Evolutionary conservation across 2,797 vertebrate species (phyloP).

Genomic region (Crenuchus spilurus): DNA sequence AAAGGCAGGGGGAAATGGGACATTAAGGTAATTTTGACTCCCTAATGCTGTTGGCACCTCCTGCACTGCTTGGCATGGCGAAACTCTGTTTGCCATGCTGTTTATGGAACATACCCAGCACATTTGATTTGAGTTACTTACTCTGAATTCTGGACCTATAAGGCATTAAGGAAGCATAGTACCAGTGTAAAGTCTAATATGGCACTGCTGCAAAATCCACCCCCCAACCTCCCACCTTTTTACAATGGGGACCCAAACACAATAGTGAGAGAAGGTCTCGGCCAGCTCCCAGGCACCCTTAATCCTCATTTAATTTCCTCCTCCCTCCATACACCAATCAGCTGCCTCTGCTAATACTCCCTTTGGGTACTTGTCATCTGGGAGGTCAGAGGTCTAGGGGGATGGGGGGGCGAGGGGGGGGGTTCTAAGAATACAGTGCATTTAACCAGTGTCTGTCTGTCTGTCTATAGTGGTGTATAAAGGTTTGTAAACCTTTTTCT

Average conservation of each 20-base stretch:
- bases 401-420: background rate
- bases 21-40: conserved; percentile 75
- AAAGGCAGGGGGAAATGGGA: conserved; percentile 75
- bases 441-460: conserved; percentile 15
- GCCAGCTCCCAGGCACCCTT: conserved; percentile 53
- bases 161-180: background rate
- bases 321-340: conserved; percentile 59
- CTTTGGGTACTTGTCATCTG: conserved; percentile 49
- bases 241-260: conserved; percentile 24
- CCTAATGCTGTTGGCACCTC: background rate
- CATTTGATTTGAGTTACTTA: conserved; percentile 1
- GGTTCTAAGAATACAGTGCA: conserved; percentile 38
- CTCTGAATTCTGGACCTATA: background rate
- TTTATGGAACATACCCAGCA: background rate
- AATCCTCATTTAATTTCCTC: conserved; percentile 85
- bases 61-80: background rate
- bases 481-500: background rate
- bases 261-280: conserved; percentile 38
- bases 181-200: conserved; percentile 25
- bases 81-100: background rate
- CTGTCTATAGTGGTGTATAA: background rate
- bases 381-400: conserved; percentile 46
- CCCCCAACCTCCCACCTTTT: background rate
- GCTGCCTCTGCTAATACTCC: conserved; percentile 52
- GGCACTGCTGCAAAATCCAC: conserved; percentile 25